phyloP scores from a whole-genome alignment of 2,888 invertebrate genomes.

The Rhorus exstirpatorius region DNA sequence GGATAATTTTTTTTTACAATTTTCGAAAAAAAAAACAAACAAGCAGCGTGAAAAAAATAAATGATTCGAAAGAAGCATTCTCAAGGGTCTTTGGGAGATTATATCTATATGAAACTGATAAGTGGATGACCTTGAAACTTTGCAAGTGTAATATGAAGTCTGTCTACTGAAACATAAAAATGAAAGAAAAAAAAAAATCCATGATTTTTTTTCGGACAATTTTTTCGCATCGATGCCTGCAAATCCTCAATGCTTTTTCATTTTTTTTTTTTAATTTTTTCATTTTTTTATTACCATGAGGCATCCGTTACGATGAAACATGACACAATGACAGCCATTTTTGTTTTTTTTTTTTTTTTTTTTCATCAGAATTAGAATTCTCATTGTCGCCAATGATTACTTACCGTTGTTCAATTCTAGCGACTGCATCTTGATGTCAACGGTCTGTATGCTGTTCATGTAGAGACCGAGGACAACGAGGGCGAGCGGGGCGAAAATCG shows the following conservation, averaged over 20 bases:
- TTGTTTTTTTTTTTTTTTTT: too few species aligned
- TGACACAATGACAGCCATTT: too few species aligned
- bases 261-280: background rate
- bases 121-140: slow-evolving; percentile 46
- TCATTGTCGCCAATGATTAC: slow-evolving; percentile 20
- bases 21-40: background rate
- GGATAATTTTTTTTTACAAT: too few species aligned
- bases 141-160: slow-evolving; percentile 41
- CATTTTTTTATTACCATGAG: too few species aligned
- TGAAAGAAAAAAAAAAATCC: slow-evolving; percentile 25
- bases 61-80: background rate
- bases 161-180: slow-evolving; percentile 36
- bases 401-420: slow-evolving; percentile 88
- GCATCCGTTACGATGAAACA: too few species aligned
- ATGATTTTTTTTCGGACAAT: slow-evolving; percentile 3
- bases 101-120: slow-evolving; percentile 4
- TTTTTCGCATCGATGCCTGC: background rate
- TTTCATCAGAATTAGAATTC: background rate
- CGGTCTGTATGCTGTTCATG: slow-evolving; percentile 88
- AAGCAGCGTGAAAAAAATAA: background rate
- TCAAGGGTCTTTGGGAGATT: background rate
- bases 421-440: slow-evolving; percentile 89
- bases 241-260: background rate
- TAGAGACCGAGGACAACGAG: slow-evolving; percentile 91
- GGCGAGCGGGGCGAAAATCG: slow-evolving; percentile 91